Percentiles rank a stretch among this genome's conserved stretches.
Evolutionary conservation across 2,888 invertebrate genomes (phyloP).

Genomic region (Meghimatium bilineatum): DNA sequence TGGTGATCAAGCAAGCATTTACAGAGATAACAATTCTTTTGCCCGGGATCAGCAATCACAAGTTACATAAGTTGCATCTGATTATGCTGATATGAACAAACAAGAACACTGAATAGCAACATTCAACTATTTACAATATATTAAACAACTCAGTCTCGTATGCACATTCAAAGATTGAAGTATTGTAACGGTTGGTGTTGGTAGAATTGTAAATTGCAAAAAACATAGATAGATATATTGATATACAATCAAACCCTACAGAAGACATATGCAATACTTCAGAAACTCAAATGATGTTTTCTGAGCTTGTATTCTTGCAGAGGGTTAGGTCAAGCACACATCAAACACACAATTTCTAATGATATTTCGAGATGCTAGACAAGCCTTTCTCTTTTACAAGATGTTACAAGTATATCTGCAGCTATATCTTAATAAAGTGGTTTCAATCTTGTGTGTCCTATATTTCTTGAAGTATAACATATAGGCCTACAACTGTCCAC

Average conservation of each 20-base stretch:
- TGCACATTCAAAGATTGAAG: neutral
- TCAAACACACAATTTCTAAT: conserved; percentile 27
- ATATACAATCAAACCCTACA: neutral
- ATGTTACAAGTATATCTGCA: neutral
- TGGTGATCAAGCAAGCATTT: neutral
- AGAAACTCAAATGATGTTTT: neutral
- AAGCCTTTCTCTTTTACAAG: conserved; percentile 3
- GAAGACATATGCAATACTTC: neutral
- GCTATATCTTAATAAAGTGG: neutral
- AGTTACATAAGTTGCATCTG: neutral
- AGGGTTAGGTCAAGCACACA: conserved; percentile 29
- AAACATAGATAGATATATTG: neutral
- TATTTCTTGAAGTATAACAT: too few relatives aligned
- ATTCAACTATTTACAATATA: neutral
- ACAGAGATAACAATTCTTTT: neutral
- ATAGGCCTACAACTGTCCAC: too few relatives aligned
- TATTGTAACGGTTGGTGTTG: neutral
- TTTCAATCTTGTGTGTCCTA: too few relatives aligned
- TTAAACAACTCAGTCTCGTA: neutral
- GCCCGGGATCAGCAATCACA: neutral
- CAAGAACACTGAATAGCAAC: neutral
- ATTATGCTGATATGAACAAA: neutral
- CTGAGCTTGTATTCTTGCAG: conserved; percentile 3
- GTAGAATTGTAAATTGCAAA: neutral
- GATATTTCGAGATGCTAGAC: neutral